A percentile compares a stretch with the other conserved stretches of the same genome.
Conservation (phyloP, 2,888 invertebrate species). For the Latrodectus elegans region DNA sequence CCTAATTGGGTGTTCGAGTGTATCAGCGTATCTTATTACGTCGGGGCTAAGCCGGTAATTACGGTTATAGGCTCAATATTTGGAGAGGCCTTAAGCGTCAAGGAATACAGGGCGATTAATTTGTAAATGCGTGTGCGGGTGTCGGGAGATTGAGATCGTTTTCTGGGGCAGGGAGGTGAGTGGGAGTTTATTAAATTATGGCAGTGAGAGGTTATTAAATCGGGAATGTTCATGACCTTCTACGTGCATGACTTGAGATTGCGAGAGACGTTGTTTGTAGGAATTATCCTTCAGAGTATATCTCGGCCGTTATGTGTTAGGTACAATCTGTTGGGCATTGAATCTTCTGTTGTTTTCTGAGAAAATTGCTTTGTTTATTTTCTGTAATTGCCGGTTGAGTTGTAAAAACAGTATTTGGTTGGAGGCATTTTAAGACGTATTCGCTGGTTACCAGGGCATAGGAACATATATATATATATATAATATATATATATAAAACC, state of each 20-base stretch:
- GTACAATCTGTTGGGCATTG: too few relatives aligned
- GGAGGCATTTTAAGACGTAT: too few relatives aligned
- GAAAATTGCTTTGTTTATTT: too few relatives aligned
- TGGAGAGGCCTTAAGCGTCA: conserved; percentile 17
- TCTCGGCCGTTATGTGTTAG: too few relatives aligned
- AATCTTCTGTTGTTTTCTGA: too few relatives aligned
- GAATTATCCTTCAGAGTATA: too few relatives aligned
- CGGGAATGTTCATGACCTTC: conserved; percentile 16
- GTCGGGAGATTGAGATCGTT: conserved; percentile 3
- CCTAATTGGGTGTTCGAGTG: conserved; percentile 66
- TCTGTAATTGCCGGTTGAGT: too few relatives aligned
- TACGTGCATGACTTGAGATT: background rate
- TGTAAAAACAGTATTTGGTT: too few relatives aligned
- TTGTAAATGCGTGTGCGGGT: conserved; percentile 31
- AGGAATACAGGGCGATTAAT: conserved; percentile 6
- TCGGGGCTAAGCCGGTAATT: conserved; percentile 40
- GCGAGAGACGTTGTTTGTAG: too few relatives aligned
- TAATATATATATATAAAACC: too few relatives aligned
- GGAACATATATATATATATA: too few relatives aligned
- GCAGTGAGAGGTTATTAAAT: background rate
- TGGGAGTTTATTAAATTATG: conserved; percentile 47
- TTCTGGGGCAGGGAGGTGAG: conserved; percentile 2
- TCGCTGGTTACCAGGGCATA: too few relatives aligned
- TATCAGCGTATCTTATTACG: conserved; percentile 57
- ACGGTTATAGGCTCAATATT: conserved; percentile 61